Conservation (phyloP, 2,113 vertebrate genomes). For the Oryctolagus cuniculus region mOryCun1.1 NC_091445.1:78682501-78683000, state of each 20-base stretch:
- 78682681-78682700: not conserved
- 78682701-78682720: not conserved
- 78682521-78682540: not conserved
- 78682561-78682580: not conserved
- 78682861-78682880: conserved; percentile 17
- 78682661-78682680: not conserved
- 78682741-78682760: not conserved
- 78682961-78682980: not conserved
- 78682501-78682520: not conserved
- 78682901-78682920: not conserved
- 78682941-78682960: not conserved
- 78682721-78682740: not conserved
- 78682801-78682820: not conserved
- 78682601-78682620: not conserved
- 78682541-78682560: not conserved
- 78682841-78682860: not conserved
- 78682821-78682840: not conserved
- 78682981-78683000: not conserved
- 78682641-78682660: not conserved
- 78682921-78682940: not conserved
- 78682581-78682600: not conserved
- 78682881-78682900: not conserved
- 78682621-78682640: not conserved
- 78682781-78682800: not conserved
- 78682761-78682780: not conserved